These are phyloP conservation scores for Aphelocoma coerulescens DNA, from an alignment of 2,113 vertebrate genomes.

Conservation along the genomic window DNA sequence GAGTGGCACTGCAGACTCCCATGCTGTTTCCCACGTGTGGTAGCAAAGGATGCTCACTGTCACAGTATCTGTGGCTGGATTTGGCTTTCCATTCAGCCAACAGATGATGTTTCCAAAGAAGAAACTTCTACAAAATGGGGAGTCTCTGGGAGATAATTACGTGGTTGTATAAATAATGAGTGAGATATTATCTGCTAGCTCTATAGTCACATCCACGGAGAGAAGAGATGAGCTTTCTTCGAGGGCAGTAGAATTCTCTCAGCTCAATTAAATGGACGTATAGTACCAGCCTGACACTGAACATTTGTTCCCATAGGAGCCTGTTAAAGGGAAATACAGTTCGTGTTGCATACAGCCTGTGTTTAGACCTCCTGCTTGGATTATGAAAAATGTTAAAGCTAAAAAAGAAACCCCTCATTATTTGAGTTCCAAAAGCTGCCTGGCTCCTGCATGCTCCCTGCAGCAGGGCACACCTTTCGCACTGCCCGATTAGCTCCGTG, in stretches of 20 bases:
- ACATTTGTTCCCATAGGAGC: conserved; percentile 55
- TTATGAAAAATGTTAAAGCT: conserved; percentile 48
- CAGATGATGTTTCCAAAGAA: background rate
- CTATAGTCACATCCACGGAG: conserved; percentile 14
- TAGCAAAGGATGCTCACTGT: background rate
- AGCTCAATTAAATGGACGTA: conserved; percentile 53
- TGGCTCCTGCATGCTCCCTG: background rate
- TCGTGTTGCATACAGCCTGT: conserved; percentile 45
- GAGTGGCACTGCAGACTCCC: background rate
- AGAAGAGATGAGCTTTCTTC: conserved; percentile 47
- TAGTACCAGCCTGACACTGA: conserved; percentile 54
- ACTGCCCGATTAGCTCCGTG: conserved; percentile 27
- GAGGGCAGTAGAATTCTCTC: conserved; percentile 32
- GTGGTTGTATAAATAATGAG: conserved; percentile 59
- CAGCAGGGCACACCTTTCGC: conserved; percentile 14
- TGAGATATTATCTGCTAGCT: conserved; percentile 41
- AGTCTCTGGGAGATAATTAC: conserved; percentile 52
- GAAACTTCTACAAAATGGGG: conserved; percentile 16
- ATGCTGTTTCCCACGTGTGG: fast-evolving
- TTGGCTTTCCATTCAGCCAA: conserved; percentile 5
- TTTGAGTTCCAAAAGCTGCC: conserved; percentile 24
- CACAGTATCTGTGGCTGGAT: background rate
- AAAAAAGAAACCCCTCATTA: background rate
- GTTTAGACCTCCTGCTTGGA: conserved; percentile 54
- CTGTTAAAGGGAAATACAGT: conserved; percentile 48